Evolutionary conservation across 1,140 invertebrate species (phyloP).

Genomic region (Drosophila orena): DNA sequence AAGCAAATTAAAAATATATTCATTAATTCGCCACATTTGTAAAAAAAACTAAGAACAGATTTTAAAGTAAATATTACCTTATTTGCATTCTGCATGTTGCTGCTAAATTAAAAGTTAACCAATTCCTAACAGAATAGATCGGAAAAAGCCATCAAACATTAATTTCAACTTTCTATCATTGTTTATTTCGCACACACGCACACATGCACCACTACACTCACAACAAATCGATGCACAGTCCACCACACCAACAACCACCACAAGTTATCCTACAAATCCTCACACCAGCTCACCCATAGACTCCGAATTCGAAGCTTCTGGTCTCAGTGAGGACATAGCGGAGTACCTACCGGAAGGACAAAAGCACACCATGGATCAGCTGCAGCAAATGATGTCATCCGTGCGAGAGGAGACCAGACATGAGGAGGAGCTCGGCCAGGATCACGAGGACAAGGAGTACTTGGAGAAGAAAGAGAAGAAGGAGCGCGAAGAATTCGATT

Average conservation of each 20-base stretch:
- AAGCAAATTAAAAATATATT: neutral
- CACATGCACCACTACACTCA: slow-evolving; percentile 29
- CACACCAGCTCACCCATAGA: slow-evolving; percentile 45
- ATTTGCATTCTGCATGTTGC: slow-evolving; percentile 30
- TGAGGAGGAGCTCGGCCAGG: slow-evolving; percentile 21
- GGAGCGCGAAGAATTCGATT: slow-evolving; percentile 68
- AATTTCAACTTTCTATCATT: slow-evolving; percentile 63
- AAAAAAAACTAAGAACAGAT: neutral
- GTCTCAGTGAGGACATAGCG: slow-evolving; percentile 38
- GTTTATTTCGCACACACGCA: slow-evolving; percentile 63
- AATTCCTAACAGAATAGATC: slow-evolving; percentile 29
- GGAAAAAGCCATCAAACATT: slow-evolving; percentile 32
- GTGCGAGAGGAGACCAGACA: slow-evolving; percentile 38
- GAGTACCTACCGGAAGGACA: neutral
- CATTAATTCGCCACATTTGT: too few species aligned
- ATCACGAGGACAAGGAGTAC: slow-evolving; percentile 16
- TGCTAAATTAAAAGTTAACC: slow-evolving; percentile 7
- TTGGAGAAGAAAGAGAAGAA: slow-evolving; percentile 8
- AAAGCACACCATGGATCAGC: slow-evolving; percentile 28
- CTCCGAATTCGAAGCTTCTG: slow-evolving; percentile 39
- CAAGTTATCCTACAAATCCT: slow-evolving; percentile 39
- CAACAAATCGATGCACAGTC: slow-evolving; percentile 42
- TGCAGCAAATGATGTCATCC: slow-evolving; percentile 39
- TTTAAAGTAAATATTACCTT: too few species aligned
- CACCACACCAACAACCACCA: slow-evolving; percentile 40